Base-by-base conservation (phyloP, 2,888 invertebrate genomes). In the Chloromyia formosa region DNA sequence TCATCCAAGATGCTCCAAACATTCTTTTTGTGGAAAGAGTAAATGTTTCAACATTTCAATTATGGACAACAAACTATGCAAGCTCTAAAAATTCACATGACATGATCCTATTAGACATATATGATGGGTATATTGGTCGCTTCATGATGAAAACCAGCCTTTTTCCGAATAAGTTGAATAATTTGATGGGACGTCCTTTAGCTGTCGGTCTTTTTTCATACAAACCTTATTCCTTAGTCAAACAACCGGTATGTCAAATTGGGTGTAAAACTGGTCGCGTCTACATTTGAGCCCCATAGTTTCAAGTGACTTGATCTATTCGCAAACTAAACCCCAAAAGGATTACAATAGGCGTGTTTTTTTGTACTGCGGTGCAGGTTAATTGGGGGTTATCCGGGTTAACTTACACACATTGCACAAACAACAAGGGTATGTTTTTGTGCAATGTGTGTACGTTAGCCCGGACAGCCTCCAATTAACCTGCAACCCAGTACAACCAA, bases 51-150 rank as follows among this genome's bases (percentile, higher is more conserved):
- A 42, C 74, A 20, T 83, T 82, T 62, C 77, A 82, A 22, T 76
- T 84, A 1, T 82, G 81, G 71, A 84, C 84, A 0, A 84, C 84
- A 23, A 84, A 83, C 78, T 85, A 80, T 76, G 80, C 81, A 40
- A 84, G 80, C 27, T 35, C 27, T 35, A 79, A 80, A 14, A 76
- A 79, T 0, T 82, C 80, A 0, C 75, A 78, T 1, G 74, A 79
- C 40, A 49, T 82, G 1, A 62, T 77, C 3, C 14, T 81, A 0
- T 64, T 84, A 1, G 82, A 84, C 77, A 77, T 76, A 16, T 84
- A 79, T 58, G 76, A 80, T 77, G 78, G 74, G 0, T 5, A 69
- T 0, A 75, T 75, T 14, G 22, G 75, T 1, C 69, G 72, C 0
- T 82, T 83, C 75, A 56, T 75, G 12, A 20, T 74, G 0, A 78